Conservation (phyloP, 2,113 vertebrate species). For the Anhinga anhinga region DNA sequence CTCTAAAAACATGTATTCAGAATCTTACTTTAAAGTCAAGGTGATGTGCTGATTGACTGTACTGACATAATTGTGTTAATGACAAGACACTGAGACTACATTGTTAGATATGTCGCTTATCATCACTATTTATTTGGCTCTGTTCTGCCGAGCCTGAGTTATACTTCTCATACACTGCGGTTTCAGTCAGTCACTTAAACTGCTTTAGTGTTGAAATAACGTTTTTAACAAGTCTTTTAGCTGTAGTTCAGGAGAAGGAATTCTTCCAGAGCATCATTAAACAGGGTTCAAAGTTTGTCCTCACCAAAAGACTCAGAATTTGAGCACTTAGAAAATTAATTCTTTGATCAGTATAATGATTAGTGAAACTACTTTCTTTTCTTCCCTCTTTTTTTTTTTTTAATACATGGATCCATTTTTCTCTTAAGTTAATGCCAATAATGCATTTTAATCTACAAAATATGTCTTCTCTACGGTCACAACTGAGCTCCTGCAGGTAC, state of each 20-base stretch:
- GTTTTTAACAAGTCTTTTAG: constrained; percentile 72
- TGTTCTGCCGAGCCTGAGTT: constrained; percentile 71
- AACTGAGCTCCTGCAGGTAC: neutral
- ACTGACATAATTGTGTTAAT: constrained; percentile 81
- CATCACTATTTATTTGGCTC: constrained; percentile 75
- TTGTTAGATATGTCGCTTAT: constrained; percentile 76
- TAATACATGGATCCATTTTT: constrained; percentile 50
- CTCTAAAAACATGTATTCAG: constrained; percentile 68
- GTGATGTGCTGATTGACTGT: constrained; percentile 77
- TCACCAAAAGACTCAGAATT: constrained; percentile 61
- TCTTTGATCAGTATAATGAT: constrained; percentile 71
- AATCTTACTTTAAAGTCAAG: constrained; percentile 74
- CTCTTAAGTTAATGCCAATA: constrained; percentile 59
- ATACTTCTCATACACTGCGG: constrained; percentile 71
- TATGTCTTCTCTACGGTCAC: neutral
- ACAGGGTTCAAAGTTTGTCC: constrained; percentile 66
- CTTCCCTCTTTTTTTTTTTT: neutral
- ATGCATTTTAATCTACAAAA: constrained; percentile 61
- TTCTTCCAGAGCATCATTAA: constrained; percentile 60
- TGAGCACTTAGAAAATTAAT: constrained; percentile 67
- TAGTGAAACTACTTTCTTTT: constrained; percentile 17
- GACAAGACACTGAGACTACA: constrained; percentile 69
- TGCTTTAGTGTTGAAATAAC: constrained; percentile 71
- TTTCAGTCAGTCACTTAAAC: constrained; percentile 76
- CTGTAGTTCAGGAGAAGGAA: constrained; percentile 63